phyloP scores from a whole-genome alignment of 2,888 invertebrate species.

The Pseudococcus jackbeardsleyi region DNA sequence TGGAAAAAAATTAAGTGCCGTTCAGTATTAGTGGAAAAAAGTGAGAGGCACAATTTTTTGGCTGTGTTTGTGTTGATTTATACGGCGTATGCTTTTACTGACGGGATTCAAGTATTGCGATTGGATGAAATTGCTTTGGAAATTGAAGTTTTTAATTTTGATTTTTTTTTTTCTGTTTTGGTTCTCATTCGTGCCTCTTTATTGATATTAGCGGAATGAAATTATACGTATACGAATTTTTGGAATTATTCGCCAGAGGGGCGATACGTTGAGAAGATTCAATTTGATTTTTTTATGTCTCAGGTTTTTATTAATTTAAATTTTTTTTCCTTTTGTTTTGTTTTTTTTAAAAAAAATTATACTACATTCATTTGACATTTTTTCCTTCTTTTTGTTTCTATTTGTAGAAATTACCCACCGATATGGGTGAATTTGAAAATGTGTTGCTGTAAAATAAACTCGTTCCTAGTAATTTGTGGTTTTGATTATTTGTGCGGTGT shows the following conservation, averaged over 20 bases:
- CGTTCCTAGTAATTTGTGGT: conserved; percentile 54
- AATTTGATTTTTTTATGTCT: conserved; percentile 32
- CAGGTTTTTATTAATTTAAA: conserved; percentile 58
- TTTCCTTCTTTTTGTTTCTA: conserved; percentile 39
- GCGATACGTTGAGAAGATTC: background rate
- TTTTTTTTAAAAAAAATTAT: conserved; percentile 34
- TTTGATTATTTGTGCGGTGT: background rate
- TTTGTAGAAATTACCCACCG: conserved; percentile 55
- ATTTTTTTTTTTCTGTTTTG: background rate
- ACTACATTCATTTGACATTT: conserved; percentile 37
- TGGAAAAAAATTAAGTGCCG: background rate
- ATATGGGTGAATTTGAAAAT: conserved; percentile 60
- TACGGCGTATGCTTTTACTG: background rate
- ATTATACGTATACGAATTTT: conserved; percentile 3
- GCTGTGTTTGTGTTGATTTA: conserved; percentile 14
- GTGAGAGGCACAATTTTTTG: conserved; percentile 5
- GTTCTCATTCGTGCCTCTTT: background rate
- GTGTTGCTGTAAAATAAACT: conserved; percentile 60
- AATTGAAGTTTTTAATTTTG: background rate
- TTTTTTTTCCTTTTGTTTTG: conserved; percentile 7
- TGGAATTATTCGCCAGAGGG: background rate
- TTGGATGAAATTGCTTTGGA: background rate
- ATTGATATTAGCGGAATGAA: background rate
- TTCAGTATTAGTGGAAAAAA: conserved; percentile 43
- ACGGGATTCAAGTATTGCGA: conserved; percentile 39